Evolutionary conservation across 2,888 invertebrate genomes (phyloP).

Genomic region (Drosophila engyochracea): DNA sequence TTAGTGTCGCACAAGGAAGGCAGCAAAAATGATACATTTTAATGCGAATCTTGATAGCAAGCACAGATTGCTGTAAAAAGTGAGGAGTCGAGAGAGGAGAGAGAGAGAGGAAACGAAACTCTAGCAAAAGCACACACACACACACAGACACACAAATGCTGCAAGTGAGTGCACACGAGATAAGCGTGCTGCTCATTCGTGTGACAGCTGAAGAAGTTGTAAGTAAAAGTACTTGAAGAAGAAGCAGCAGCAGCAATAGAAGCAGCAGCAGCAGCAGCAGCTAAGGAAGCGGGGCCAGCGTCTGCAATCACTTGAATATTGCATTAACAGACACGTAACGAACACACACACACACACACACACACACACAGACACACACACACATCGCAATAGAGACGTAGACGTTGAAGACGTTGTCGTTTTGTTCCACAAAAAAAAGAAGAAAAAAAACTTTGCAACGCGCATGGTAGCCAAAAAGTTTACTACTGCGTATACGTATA

Average conservation of each 20-base stretch:
- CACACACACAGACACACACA: constrained; percentile 33
- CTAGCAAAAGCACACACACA: constrained; percentile 52
- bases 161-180: constrained; percentile 66
- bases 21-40: constrained; percentile 84
- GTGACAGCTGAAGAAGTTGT: constrained; percentile 77
- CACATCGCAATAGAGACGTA: constrained; percentile 72
- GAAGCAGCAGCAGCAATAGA: neutral
- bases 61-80: constrained; percentile 80
- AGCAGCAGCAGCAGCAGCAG: neutral
- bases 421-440: constrained; percentile 30
- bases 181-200: constrained; percentile 78
- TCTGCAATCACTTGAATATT: constrained; percentile 84
- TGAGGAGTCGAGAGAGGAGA: neutral
- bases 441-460: constrained; percentile 37
- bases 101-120: constrained; percentile 77
- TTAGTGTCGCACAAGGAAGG: constrained; percentile 64
- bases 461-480: constrained; percentile 57
- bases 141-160: constrained; percentile 50
- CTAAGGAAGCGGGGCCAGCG: constrained; percentile 33
- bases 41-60: constrained; percentile 84
- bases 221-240: constrained; percentile 48
- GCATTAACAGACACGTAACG: constrained; percentile 80
- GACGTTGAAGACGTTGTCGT: constrained; percentile 20
- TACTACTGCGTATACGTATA: constrained; percentile 71
- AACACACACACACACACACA: constrained; percentile 48